Evolutionary conservation across 2,888 invertebrate genomes (phyloP), one percentile per base, ranked within the genome.

Genomic region (Trissolcus japonicus): DNA sequence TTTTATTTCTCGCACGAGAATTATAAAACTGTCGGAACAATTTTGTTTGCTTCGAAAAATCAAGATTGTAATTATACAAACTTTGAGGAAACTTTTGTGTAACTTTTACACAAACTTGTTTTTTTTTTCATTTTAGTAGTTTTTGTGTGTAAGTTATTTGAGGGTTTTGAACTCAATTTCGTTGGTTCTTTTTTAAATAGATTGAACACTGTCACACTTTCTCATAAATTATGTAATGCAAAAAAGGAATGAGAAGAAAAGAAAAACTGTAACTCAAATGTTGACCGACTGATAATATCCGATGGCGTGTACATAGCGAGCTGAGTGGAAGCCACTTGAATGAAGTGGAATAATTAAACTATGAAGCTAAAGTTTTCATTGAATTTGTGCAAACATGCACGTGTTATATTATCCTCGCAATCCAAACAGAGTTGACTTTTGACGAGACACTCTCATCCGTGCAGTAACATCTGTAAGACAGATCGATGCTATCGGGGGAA

Each of bases 221-320:
- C 35, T 35, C 9, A 35, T 35, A 9, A 35, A 35, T 35, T 35
- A 35, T 35, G 9, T 35, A 35, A 35, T 35, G 35, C 2, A 35
- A 35, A 35, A 35, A 35, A 7, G 29, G 7, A 35, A 35, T 9
- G 9, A 35, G 35, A 35, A 35, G 35, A 9, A 9, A 35, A 9
- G 35, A 35, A 35, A 35, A 35, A 35, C 35, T 35, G 35, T 35
- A 61, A 56, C 57, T 63, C 48, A 57, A 74, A 63, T 74, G 63
- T 74, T 74, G 62, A 68, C 67, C 62, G 54, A 68, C 57, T 41
- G 74, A 74, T 74, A 74, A 74, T 63, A 74, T 74, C 74, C 62
- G 57, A 57, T 60, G 56, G 55, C 48, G 19, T 74, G 62, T 74
- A 74, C 48, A 68, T 59, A 67, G 14, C 17, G 9, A 48, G 51